Evolutionary conservation across 2,888 invertebrate genomes (phyloP), one percentile per base, ranked within the genome.

Genomic region (Oscheius sp.): DNA sequence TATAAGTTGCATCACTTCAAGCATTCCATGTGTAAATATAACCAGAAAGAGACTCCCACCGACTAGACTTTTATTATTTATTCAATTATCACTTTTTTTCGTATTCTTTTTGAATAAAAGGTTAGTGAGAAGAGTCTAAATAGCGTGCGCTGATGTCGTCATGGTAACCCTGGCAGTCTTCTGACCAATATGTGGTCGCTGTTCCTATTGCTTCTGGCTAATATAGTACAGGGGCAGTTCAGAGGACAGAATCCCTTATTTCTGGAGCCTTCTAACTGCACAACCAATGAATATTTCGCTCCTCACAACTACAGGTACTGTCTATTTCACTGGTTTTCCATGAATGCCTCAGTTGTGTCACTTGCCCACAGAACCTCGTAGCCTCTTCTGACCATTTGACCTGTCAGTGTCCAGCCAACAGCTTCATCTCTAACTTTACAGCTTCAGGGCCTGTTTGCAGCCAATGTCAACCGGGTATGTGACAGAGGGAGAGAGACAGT

Each of bases 301-400:
- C 63, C 63, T 48, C 50, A 63, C 32, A 63, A 63, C 32, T 63
- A 63, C 50, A 63, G 63, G 63, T 63, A 47, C 13, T 42, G 42
- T 42, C 42, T 7, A 3, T 42, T 42, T 42, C n/a, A 5, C 13
- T 42, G 42, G 7, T 7, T 42, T 7, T 42, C 42, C 42, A 0
- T 42, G 4, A 42, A 42, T 42, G 9, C 13, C 48, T 50, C 55
- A 68, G 55, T 21, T 68, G 68, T 37, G 42, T 53, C 13, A 11
- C 68, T 10, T 68, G 68, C 13, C 68, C 68, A 3, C 21, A n/a
- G 1, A 35, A 35, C 32, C 68, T 68, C 11, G 10, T 33, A 21
- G n/a, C 68, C 42, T 55, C 68, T 33, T 11, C 68, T 35, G 55
- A 55, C 21, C 35, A 53, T 33, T 10, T 48, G 47, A 33, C 55